Base-by-base conservation (phyloP, 2,113 vertebrate species). In the Caretta caretta region DNA sequence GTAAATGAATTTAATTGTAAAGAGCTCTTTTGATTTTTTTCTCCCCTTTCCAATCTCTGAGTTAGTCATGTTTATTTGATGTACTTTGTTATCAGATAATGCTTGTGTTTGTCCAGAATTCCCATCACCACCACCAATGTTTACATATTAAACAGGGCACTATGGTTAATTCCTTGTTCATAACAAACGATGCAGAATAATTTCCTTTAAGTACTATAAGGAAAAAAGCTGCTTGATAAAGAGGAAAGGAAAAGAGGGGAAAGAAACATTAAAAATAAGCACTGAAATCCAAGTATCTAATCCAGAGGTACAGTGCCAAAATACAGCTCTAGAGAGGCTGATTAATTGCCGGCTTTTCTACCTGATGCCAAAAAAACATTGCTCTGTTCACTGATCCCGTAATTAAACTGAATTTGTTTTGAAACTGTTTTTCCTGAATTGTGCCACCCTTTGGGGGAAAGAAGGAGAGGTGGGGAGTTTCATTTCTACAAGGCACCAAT, bases 331-430 rank as follows among this genome's bases (percentile, higher is more conserved):
- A 94, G 86, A 96, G 91, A 93, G 94, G 83, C 80, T 50, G 89
- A 95, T 57, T 72, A 93, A 92, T 94, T 94, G 96, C 92, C 97
- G 97, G 89, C 81, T 93, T 96, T 94, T 92, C 89, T 94, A 96
- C 92, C 96, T 97, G 86, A 87, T 95, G 96, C 96, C 96, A 97
- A 96, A 94, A 96, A 96, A 96, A 95, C 83, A 91, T 59, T 90
- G 76, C 95, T 97, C 93, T 95, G 87, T 96, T 97, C 93, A 93
- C 84, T 97, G 97, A 97, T 95, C 90, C 95, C 92, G 90, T 93
- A 94, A 96, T 93, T 96, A 96, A 97, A 94, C 59, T 17, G 29
- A 89, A 54, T 56, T 54, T 92, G 92, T 92, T 75, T 95, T 92
- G 89, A 94, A 96, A 93, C 88, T 93, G 84, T 56, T 53, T 50